These are phyloP conservation scores for Nesidiocoris tenuis DNA, from an alignment of 2,888 invertebrate species.

Conservation along the genomic window DNA sequence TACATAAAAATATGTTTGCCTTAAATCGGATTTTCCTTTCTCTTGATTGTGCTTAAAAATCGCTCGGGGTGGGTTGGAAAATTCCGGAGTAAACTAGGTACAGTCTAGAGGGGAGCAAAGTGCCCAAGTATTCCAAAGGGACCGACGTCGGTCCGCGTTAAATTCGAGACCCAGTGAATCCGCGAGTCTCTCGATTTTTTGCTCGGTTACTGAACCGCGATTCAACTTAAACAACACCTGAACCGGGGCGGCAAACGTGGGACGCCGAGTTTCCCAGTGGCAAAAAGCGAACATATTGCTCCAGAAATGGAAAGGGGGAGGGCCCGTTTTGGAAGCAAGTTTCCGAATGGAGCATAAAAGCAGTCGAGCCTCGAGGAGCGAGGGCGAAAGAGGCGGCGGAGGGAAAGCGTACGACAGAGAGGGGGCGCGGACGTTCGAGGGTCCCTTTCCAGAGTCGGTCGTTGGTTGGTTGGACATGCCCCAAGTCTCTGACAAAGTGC, in stretches of 20 bases:
- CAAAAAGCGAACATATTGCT: conserved; percentile 36
- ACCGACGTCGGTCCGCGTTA: neutral
- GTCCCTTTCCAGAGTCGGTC: neutral
- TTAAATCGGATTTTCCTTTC: too few species aligned
- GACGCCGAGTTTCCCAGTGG: neutral
- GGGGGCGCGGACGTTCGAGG: neutral
- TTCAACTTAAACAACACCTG: conserved; percentile 32
- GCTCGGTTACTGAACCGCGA: conserved; percentile 27
- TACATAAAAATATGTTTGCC: too few species aligned
- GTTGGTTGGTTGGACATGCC: conserved; percentile 33
- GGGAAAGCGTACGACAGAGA: neutral
- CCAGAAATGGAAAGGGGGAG: neutral
- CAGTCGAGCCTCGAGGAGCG: neutral
- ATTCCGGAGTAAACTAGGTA: too few species aligned
- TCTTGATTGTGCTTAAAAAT: too few species aligned
- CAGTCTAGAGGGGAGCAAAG: too few species aligned
- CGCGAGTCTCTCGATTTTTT: conserved; percentile 5
- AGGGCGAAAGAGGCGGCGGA: neutral
- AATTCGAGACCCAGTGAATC: neutral
- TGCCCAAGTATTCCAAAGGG: too few species aligned
- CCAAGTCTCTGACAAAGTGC: conserved; percentile 41
- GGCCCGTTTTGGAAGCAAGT: neutral
- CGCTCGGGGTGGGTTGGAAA: too few species aligned
- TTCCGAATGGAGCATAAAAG: neutral
- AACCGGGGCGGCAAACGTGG: conserved; percentile 11